Percentiles rank a stretch among this genome's conserved stretches.
Conservation (phyloP, 2,888 invertebrate species). For the Anaspis maculata region DNA sequence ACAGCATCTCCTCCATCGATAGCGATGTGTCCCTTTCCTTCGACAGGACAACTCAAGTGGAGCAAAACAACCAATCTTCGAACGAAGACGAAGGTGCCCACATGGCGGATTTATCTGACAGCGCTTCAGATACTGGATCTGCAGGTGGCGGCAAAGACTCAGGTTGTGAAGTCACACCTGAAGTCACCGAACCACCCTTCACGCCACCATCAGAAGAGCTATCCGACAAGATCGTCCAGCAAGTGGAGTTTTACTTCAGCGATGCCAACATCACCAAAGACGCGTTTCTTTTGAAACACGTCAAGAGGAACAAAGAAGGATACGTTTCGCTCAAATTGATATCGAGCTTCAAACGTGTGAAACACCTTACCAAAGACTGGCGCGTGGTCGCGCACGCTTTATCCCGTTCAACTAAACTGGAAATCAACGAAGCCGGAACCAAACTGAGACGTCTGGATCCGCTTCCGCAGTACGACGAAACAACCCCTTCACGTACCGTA, state of each 20-base stretch:
- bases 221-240: slow-evolving; percentile 69
- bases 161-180: slow-evolving; percentile 55
- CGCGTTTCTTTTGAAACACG: slow-evolving; percentile 90
- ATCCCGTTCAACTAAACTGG: slow-evolving; percentile 66
- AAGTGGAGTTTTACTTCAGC: slow-evolving; percentile 94
- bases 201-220: slow-evolving; percentile 67
- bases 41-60: slow-evolving; percentile 36
- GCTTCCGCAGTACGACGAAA: slow-evolving; percentile 84
- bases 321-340: slow-evolving; percentile 91
- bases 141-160: slow-evolving; percentile 59
- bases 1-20: slow-evolving; percentile 54
- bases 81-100: slow-evolving; percentile 53
- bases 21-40: slow-evolving; percentile 52
- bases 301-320: slow-evolving; percentile 89
- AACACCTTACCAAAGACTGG: slow-evolving; percentile 91
- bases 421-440: slow-evolving; percentile 85
- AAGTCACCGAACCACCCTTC: slow-evolving; percentile 52
- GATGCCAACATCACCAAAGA: slow-evolving; percentile 93
- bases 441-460: slow-evolving; percentile 81
- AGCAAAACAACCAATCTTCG: slow-evolving; percentile 20
- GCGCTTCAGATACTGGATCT: slow-evolving; percentile 55
- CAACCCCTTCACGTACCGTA: slow-evolving; percentile 84
- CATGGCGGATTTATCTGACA: slow-evolving; percentile 57
- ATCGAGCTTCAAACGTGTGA: slow-evolving; percentile 90
- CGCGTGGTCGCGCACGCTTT: slow-evolving; percentile 83